Evolutionary conservation across 2,888 invertebrate species (phyloP).

Genomic region (Nomada ferruginata): DNA sequence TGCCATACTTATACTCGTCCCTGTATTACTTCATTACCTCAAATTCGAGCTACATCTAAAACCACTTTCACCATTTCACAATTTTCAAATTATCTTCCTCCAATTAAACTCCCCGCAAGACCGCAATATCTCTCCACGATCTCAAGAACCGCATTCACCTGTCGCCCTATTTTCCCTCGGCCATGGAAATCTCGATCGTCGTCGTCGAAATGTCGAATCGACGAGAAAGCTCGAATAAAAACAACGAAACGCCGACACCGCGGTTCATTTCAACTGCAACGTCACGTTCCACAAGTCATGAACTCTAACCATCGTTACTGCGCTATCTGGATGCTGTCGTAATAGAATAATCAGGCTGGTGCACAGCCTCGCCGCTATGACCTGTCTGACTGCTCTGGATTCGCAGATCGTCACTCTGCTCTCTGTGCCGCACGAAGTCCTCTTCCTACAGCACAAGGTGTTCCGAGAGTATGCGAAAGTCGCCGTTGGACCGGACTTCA

Average conservation of each 20-base stretch:
- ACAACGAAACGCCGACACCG: conserved; percentile 26
- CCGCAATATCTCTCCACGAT: no score
- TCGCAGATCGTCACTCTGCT: conserved; percentile 76
- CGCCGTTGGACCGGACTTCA: conserved; percentile 79
- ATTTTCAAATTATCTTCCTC: no score
- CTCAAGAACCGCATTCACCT: no score
- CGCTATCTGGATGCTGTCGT: conserved; percentile 26
- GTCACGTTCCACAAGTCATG: conserved; percentile 35
- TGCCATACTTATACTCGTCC: no score
- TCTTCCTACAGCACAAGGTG: conserved; percentile 77
- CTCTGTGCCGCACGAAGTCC: conserved; percentile 75
- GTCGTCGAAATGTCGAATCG: background rate
- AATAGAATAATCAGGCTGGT: conserved; percentile 45
- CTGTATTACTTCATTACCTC: no score
- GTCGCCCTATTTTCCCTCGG: no score
- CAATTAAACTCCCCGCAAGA: no score
- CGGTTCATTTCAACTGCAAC: conserved; percentile 59
- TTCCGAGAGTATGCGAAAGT: conserved; percentile 79
- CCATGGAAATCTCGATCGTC: background rate
- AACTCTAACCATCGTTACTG: conserved; percentile 35
- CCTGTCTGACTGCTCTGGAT: conserved; percentile 75
- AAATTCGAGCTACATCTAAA: no score
- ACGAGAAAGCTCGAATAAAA: background rate
- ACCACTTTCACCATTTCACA: no score
- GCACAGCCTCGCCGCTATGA: conserved; percentile 69